phyloP scores from a whole-genome alignment of 2,888 invertebrate species.

The Criorhina ranunculi region DNA sequence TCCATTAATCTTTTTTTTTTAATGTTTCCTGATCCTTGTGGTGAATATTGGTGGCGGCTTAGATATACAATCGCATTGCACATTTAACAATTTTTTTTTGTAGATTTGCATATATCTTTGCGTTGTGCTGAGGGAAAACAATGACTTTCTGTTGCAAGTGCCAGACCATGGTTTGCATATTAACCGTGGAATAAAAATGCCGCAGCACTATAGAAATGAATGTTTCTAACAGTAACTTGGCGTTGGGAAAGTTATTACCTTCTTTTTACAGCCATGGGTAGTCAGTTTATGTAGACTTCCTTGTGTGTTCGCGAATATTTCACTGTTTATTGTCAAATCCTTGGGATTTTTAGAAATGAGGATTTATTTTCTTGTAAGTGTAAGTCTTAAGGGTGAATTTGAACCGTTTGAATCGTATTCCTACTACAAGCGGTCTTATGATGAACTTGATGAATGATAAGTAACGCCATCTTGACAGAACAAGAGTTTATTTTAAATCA shows the following conservation, averaged over 20 bases:
- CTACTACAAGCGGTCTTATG: too few species aligned
- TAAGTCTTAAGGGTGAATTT: not conserved
- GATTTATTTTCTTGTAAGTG: constrained; percentile 24
- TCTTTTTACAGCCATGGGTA: constrained; percentile 9
- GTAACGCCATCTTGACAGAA: too few species aligned
- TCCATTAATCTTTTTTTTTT: constrained; percentile 19
- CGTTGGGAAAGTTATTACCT: constrained; percentile 29
- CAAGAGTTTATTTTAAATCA: too few species aligned
- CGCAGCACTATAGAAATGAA: constrained; percentile 11
- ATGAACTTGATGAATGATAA: too few species aligned
- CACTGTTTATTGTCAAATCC: constrained; percentile 12
- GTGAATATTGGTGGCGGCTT: not conserved
- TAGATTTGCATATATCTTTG: constrained; percentile 12
- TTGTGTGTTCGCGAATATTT: not conserved
- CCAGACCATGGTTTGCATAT: not conserved
- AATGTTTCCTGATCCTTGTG: constrained; percentile 14
- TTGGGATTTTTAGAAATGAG: not conserved
- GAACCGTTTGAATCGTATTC: not conserved
- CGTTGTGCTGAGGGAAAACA: constrained; percentile 1
- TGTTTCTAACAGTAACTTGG: constrained; percentile 46
- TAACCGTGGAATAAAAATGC: constrained; percentile 5
- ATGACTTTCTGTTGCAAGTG: constrained; percentile 10
- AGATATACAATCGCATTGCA: constrained; percentile 29
- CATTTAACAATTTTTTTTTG: constrained; percentile 14
- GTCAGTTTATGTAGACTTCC: constrained; percentile 5